Evolutionary conservation across 2,113 vertebrate species (phyloP), one percentile per base, ranked within the genome.

Genomic region (Galemys pyrenaicus): DNA sequence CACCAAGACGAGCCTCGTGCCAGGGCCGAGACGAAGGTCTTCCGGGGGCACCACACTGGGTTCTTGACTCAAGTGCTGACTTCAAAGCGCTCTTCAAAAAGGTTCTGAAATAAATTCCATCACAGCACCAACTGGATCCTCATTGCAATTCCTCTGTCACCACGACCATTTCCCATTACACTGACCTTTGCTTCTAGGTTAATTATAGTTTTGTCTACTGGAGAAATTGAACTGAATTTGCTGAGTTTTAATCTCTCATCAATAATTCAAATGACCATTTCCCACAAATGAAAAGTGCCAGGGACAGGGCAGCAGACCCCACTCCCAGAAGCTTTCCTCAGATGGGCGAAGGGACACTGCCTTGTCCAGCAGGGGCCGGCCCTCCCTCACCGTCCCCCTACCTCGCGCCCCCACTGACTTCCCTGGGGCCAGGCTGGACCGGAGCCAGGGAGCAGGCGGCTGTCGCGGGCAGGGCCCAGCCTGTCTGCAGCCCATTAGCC

Each of bases 191-290:
- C 83, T 96, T 97, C 96, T 92, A 92, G 0, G 87, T 97, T 98
- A 98, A 98, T 98, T 98, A 98, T 97, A 97, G 96, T 97, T 98
- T 97, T 94, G 88, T 98, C 96, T 95, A 64, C 86, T 26, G 79
- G 94, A 96, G 87, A 97, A 97, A 97, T 96, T 97, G 97, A 95
- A 97, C 95, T 87, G 96, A 97, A 98, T 98, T 97, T 98, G 92
- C 93, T 97, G 77, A 37, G 81, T 96, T 98, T 97, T 97, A 97
- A 96, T 96, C 95, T 94, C 94, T 90, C 97, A 97, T 97, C 98
- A 98, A 98, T 98, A 98, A 98, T 98, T 96, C 97, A 97, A 98
- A 95, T 13, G 92, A 51, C 85, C 83, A 30, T 95, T 95, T 97
- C 91, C 90, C 96, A 97, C 93, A 97, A 96, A 97, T 65, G 79